Percentiles rank a stretch among this genome's conserved stretches.
These are phyloP conservation scores for Hemichromis elongatus DNA, from an alignment of 2,113 vertebrate species.

Conservation along the genomic window DNA sequence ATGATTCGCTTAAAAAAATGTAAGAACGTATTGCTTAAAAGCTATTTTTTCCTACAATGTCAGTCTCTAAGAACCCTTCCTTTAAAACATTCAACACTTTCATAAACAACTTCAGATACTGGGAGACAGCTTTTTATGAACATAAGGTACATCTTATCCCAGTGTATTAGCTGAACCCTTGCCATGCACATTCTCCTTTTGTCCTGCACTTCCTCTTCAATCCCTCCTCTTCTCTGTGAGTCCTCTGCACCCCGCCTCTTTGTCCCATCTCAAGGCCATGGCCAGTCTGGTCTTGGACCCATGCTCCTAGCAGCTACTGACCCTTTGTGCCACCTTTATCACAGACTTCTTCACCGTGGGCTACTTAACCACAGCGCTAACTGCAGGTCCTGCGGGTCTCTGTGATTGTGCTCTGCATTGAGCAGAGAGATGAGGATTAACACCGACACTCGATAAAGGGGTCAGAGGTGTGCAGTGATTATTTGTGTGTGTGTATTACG, in stretches of 20 bases:
- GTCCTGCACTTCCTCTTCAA: slow-evolving; percentile 46
- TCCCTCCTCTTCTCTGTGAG: background rate
- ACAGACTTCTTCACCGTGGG: slow-evolving; percentile 64
- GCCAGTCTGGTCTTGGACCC: slow-evolving; percentile 37
- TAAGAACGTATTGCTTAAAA: background rate
- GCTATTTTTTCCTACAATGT: background rate
- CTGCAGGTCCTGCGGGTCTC: slow-evolving; percentile 70
- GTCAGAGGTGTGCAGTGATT: slow-evolving; percentile 76
- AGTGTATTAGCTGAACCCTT: slow-evolving; percentile 24
- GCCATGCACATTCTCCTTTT: slow-evolving; percentile 19
- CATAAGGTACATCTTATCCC: background rate
- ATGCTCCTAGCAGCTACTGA: slow-evolving; percentile 59
- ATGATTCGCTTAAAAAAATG: background rate
- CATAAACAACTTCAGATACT: background rate
- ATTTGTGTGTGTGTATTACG: slow-evolving; percentile 69
- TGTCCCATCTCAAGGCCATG: slow-evolving; percentile 54
- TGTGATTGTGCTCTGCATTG: slow-evolving; percentile 74
- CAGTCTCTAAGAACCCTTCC: background rate
- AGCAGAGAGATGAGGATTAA: slow-evolving; percentile 76
- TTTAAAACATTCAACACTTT: background rate
- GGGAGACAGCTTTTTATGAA: background rate
- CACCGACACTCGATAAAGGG: slow-evolving; percentile 77
- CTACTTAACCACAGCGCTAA: slow-evolving; percentile 72
- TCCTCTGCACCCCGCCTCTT: slow-evolving; percentile 29
- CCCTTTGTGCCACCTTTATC: slow-evolving; percentile 71